Base-by-base conservation (phyloP, 1,140 invertebrate species). In the Coelopa frigida region DNA sequence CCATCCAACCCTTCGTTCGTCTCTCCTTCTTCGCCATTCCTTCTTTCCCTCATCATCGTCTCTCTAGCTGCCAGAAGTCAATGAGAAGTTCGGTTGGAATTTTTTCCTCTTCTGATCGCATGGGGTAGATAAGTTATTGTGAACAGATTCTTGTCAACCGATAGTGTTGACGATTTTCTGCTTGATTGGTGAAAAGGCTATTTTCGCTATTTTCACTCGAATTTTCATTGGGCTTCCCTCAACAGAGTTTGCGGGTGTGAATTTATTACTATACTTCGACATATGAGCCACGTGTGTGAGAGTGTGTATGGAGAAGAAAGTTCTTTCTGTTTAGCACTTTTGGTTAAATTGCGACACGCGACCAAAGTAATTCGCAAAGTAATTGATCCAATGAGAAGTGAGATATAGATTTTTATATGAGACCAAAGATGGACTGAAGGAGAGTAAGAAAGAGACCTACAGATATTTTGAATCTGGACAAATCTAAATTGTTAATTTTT, bases 151-250 rank as follows among this genome's bases (percentile, higher is more conserved):
- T n/a, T n/a, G n/a, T n/a, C n/a, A n/a, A n/a, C n/a, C n/a, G n/a
- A n/a, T n/a, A n/a, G n/a, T n/a, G n/a, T n/a, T n/a, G n/a, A 11
- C 20, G 40, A 42, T 42, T 42, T 42, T 42, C 40, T 42, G 26
- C 40, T 42, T 27, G 40, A 42, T 42, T 42, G 27, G 40, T 27
- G 27, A 12, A 29, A 42, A 29, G 17, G 17, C 17, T 11, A 7
- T 29, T 29, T 29, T 27, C 27, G n/a, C 5, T 40, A 26, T 40
- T 40, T 27, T 23, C 14, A n/a, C n/a, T n/a, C n/a, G n/a, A n/a
- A n/a, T n/a, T n/a, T n/a, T n/a, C n/a, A n/a, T n/a, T n/a, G n/a
- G n/a, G n/a, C n/a, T n/a, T n/a, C n/a, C n/a, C n/a, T n/a, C n/a
- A n/a, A n/a, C n/a, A n/a, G 40, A 29, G 21, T 29, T 27, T 15